A percentile compares a stretch with the other conserved stretches of the same genome.
Conservation (phyloP, 2,888 invertebrate species). For the Euclidia mi region DNA sequence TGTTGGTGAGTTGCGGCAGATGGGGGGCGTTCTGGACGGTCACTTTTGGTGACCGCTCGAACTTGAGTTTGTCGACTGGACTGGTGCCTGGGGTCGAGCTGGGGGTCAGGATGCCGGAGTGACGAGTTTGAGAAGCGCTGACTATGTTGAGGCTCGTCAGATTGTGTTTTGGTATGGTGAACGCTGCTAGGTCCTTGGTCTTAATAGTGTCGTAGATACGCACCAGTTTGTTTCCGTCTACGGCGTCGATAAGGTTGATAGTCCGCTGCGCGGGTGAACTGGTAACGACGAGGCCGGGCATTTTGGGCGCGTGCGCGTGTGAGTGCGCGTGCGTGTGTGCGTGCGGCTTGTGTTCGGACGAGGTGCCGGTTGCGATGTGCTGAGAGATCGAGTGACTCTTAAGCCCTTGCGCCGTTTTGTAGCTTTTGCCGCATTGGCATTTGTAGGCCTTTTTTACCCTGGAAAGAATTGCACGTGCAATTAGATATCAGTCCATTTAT, state of each 20-base stretch:
- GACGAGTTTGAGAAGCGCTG: constrained; percentile 60
- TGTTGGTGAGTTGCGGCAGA: constrained; percentile 50
- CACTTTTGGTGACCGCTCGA: constrained; percentile 74
- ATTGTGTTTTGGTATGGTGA: constrained; percentile 82
- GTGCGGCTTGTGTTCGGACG: too few species aligned
- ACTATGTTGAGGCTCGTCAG: constrained; percentile 73
- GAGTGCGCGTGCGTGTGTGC: too few species aligned
- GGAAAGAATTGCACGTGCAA: constrained; percentile 67
- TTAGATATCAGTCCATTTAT: too few species aligned
- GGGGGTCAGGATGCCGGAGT: constrained; percentile 84
- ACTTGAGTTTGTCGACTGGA: constrained; percentile 71
- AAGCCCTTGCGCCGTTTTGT: constrained; percentile 95
- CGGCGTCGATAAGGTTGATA: constrained; percentile 65
- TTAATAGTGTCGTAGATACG: constrained; percentile 83
- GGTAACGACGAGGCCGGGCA: constrained; percentile 82
- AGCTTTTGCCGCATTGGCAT: constrained; percentile 96
- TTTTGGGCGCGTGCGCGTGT: constrained; percentile 63
- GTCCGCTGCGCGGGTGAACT: constrained; percentile 74
- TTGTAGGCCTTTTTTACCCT: constrained; percentile 95
- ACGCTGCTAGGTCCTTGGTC: constrained; percentile 77
- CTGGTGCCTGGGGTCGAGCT: constrained; percentile 83
- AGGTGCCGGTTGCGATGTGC: constrained; percentile 64
- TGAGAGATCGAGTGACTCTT: constrained; percentile 91
- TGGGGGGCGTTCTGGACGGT: constrained; percentile 69
- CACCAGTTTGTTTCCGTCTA: constrained; percentile 79